Conservation (phyloP, 1,140 invertebrate species). For the Antheraea mylitta region DNA sequence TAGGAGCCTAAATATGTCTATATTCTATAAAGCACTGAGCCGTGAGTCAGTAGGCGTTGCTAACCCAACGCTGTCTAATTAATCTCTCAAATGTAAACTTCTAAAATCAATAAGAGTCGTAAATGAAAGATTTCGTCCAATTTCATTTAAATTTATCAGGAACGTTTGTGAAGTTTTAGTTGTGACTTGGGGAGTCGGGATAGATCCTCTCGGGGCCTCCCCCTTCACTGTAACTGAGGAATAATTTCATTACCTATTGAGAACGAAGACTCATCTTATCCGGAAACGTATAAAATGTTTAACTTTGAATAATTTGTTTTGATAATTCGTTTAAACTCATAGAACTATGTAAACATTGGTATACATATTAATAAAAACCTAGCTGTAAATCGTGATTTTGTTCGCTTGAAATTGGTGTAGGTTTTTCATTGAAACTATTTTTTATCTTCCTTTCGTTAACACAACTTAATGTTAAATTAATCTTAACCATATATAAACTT, state of each 20-base stretch:
- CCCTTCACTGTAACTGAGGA: neutral
- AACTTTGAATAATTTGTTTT: neutral
- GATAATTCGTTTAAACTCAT: neutral
- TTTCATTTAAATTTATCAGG: slow-evolving; percentile 5
- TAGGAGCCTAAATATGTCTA: no score
- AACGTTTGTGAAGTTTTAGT: neutral
- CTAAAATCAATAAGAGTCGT: slow-evolving; percentile 3
- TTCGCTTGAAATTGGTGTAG: no score
- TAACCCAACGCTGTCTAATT: neutral
- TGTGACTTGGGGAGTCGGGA: neutral
- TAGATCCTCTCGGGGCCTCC: neutral
- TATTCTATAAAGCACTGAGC: neutral
- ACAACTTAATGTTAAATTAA: no score
- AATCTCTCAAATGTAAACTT: neutral
- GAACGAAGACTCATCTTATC: neutral
- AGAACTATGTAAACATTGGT: no score
- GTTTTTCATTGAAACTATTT: no score
- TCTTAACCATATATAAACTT: no score
- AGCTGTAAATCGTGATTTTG: no score
- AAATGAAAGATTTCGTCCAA: neutral
- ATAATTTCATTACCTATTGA: neutral
- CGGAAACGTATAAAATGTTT: neutral
- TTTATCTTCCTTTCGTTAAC: no score
- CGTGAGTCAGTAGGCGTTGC: neutral
- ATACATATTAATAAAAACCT: no score